Base-by-base conservation (phyloP, 2,888 invertebrate genomes). In the Heterodera filipjevi region DNA sequence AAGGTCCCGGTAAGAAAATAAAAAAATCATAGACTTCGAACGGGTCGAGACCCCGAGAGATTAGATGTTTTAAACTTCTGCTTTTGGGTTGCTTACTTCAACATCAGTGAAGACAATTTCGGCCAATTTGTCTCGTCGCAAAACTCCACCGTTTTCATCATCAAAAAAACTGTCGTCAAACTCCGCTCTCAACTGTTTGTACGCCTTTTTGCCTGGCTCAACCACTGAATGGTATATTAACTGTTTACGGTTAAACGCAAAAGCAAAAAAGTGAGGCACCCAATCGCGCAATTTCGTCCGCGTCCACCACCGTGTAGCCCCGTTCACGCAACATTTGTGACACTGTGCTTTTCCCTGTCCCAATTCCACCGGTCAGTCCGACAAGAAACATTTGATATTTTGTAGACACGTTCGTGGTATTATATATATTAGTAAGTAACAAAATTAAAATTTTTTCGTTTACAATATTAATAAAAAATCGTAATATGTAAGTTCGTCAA, bases 311-410 rank as follows among this genome's bases (percentile, higher is more conserved):
- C 19, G 84, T 81, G 59, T 88, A 81, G 19, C 86, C 85, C 22
- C 73, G 76, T 19, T 78, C 71, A n/a, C 71, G 73, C 46, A 85
- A 77, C 30, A 80, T 73, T 30, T 75, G 71, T 19, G 85, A 82
- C 6, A 85, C 87, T 19, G 86, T 86, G 72, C 82, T 83, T 75
- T 87, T 87, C 10, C 87, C 87, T 12, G 85, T 84, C 30, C 86
- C 86, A 19, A 87, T 86, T 71, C 87, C 87, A 19, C 87, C 87
- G 22, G 86, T 87, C 39, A 88, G 81, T 10, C 86, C 87, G 59
- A 88, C 84, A 3, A 87, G 79, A 33, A 85, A 82, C 86, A 87
- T 68, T 68, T 19, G 27, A 1, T n/a, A n/a, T 66, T 44, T 44
- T 5, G 12, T 12, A 44, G 44, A 44, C 44, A 44, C n/a, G n/a